These are phyloP conservation scores for Drosophila kanapiae DNA, from an alignment of 1,140 invertebrate species.

Conservation along the genomic window DNA sequence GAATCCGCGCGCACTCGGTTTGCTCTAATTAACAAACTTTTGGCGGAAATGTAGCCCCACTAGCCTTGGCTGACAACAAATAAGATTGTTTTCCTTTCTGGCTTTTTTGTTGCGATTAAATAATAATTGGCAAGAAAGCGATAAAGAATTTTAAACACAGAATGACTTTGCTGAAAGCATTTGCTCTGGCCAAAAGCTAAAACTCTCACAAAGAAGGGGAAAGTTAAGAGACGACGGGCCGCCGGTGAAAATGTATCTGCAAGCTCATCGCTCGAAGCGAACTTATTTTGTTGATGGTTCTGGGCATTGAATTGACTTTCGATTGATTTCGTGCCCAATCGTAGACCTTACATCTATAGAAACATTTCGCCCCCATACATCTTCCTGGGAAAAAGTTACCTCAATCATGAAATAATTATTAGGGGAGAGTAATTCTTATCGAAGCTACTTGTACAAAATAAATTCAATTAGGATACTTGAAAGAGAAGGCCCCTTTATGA, in stretches of 20 bases:
- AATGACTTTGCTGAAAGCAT: constrained; percentile 44
- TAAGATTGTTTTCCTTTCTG: constrained; percentile 47
- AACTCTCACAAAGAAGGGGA: constrained; percentile 46
- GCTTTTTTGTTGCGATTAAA: constrained; percentile 46
- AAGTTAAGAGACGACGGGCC: constrained; percentile 17
- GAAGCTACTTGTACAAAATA: constrained; percentile 31
- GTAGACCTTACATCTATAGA: background rate
- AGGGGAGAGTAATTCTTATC: background rate
- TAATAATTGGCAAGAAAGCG: constrained; percentile 60
- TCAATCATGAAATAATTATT: background rate
- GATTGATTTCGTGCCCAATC: constrained; percentile 3
- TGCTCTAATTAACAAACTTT: constrained; percentile 58
- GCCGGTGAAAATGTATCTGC: constrained; percentile 18
- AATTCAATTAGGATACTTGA: too few relatives aligned
- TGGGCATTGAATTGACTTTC: constrained; percentile 26
- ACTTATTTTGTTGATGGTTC: constrained; percentile 5
- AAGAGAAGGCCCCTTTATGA: too few relatives aligned
- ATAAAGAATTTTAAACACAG: constrained; percentile 49
- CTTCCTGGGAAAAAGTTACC: too few relatives aligned
- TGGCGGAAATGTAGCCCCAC: constrained; percentile 39
- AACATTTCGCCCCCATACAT: too few relatives aligned
- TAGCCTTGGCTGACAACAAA: constrained; percentile 64
- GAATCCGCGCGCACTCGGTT: constrained; percentile 15
- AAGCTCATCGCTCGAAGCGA: constrained; percentile 12
- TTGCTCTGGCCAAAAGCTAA: constrained; percentile 23